Evolutionary conservation across 2,888 invertebrate species (phyloP).

Genomic region (Tiliacea aurago): DNA sequence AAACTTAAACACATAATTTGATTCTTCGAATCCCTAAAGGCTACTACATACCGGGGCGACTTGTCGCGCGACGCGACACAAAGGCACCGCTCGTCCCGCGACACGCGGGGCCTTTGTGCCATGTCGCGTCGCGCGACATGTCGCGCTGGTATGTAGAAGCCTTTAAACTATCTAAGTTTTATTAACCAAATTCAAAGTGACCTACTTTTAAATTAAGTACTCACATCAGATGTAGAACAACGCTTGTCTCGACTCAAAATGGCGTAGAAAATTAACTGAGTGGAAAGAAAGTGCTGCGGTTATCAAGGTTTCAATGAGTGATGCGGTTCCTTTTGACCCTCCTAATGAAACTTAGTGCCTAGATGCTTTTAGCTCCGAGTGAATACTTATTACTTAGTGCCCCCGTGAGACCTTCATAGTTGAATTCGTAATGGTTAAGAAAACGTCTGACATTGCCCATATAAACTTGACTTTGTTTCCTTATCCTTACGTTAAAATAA

Average conservation of each 20-base stretch:
- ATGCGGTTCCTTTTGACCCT: constrained; percentile 24
- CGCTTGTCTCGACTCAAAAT: not conserved
- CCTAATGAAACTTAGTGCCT: constrained; percentile 4
- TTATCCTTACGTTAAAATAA: not conserved
- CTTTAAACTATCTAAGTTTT: not conserved
- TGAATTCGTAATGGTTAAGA: not conserved
- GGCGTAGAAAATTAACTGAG: constrained; percentile 12
- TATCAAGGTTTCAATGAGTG: not conserved
- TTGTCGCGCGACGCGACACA: too few relatives aligned
- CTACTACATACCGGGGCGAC: too few relatives aligned
- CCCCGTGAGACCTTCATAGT: not conserved
- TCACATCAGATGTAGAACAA: not conserved
- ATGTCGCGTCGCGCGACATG: too few relatives aligned
- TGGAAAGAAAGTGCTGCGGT: constrained; percentile 12
- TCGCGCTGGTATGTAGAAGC: too few relatives aligned
- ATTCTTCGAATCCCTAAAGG: not conserved
- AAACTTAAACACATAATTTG: not conserved
- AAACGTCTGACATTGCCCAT: not conserved
- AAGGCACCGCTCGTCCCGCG: too few relatives aligned
- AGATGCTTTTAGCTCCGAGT: constrained; percentile 18
- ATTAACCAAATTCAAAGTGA: not conserved
- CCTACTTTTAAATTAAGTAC: constrained; percentile 1
- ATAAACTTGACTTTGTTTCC: not conserved
- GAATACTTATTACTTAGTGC: not conserved
- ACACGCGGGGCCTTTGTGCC: too few relatives aligned